Evolutionary conservation across 1,140 invertebrate species (phyloP), one percentile per base, ranked within the genome.

Genomic region (Anagrus nilaparvatae): DNA sequence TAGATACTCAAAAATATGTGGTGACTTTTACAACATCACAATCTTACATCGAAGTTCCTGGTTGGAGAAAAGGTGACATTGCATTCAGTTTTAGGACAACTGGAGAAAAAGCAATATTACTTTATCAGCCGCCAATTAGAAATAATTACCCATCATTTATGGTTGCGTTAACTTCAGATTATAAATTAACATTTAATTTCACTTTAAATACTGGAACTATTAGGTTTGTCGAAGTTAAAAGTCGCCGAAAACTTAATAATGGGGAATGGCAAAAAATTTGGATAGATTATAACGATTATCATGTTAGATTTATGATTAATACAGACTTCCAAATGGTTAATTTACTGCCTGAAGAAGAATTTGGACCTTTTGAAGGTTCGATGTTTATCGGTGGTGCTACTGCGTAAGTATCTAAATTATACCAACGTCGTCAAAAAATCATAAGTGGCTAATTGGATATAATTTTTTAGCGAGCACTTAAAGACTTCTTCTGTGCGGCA

Each of bases 191-290:
- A 9, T 93, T 95, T 64, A 88, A 90, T 66, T 93, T 92, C 50
- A 87, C 86, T 0, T 64, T 93, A 3, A 90, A 87, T 59, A 87
- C 84, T 17, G 84, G 85, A 3, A 78, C 78, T 1, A 80, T 81
- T 8, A 74, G 82, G 37, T 82, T 82, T 56, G 64, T 89, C 24
- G 82, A 82, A 32, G 82, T 95, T 20, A 82, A 81, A 55, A 89
- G 88, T 12, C 74, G 78, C 47, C 69, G 82, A 44, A 79, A 82
- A 58, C 69, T 96, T 4, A 93, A 91, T 57, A 82, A 81, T 35
- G 90, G 90, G 1, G 87, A 92, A 57, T 96, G 91, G 91, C 90
- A 96, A 58, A 89, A 92, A 66, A 84, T 94, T 48, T 89, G 87
- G 86, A 89, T 90, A 46, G 87, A 90, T 66, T 90, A 89, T 56